phyloP scores from a whole-genome alignment of 1,140 invertebrate species.

The Panonychus citri region DNA sequence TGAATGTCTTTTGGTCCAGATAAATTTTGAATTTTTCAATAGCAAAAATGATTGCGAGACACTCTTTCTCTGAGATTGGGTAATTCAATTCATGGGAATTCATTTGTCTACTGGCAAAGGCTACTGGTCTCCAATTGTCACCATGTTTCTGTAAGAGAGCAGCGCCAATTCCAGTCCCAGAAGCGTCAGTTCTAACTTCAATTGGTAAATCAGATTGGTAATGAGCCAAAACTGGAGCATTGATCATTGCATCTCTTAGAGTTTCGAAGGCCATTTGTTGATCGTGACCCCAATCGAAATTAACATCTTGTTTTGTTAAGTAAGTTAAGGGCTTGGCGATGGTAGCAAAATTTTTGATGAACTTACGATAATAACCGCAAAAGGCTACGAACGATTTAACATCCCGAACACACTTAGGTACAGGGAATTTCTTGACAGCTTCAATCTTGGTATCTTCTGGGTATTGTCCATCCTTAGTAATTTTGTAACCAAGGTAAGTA shows the following conservation, averaged over 20 bases:
- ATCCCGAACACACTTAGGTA: conserved; percentile 18
- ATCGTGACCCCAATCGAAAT: conserved; percentile 5
- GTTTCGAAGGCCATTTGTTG: conserved; percentile 6
- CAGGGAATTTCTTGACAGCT: conserved; percentile 15
- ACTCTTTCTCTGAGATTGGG: not conserved
- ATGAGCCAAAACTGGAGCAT: not conserved
- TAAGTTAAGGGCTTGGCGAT: conserved; percentile 18
- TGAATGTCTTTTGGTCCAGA: not conserved
- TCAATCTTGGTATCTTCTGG: conserved; percentile 18
- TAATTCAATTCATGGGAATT: conserved; percentile 15
- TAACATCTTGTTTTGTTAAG: conserved; percentile 13
- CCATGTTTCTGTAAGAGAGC: conserved; percentile 23
- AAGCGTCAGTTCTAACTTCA: conserved; percentile 17
- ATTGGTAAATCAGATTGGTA: not conserved
- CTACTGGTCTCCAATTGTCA: conserved; percentile 9
- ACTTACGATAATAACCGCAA: not conserved
- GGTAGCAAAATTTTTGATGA: conserved; percentile 17
- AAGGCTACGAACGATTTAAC: conserved; percentile 13
- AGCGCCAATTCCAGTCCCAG: conserved; percentile 24
- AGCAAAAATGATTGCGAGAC: not conserved
- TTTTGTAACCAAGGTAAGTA: conserved; percentile 9
- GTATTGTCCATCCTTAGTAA: conserved; percentile 17
- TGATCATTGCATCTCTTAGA: not conserved
- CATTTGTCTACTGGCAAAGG: not conserved
- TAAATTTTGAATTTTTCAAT: not conserved